Evolutionary conservation across 2,113 vertebrate genomes (phyloP).

Genomic region (Sapajus apella): DNA sequence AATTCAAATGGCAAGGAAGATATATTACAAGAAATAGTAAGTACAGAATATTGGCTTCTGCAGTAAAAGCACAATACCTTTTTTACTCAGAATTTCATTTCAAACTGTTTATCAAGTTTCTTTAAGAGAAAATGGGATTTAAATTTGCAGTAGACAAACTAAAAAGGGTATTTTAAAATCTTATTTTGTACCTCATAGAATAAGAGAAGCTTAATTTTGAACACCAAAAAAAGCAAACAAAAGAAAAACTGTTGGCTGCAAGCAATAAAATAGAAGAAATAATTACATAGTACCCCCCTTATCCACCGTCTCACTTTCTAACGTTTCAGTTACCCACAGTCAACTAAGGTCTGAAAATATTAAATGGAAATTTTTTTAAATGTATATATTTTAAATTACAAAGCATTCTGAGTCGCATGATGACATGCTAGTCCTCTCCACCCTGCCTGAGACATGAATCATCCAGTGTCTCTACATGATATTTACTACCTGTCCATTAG

Average conservation of each 20-base stretch:
- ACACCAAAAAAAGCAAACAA: neutral
- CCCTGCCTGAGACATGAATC: neutral
- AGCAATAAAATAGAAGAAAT: slow-evolving; percentile 64
- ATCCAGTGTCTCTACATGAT: neutral
- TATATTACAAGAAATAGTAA: neutral
- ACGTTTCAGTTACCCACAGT: neutral
- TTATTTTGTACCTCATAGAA: slow-evolving; percentile 63
- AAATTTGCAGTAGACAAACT: slow-evolving; percentile 51
- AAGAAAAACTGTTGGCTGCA: slow-evolving; percentile 67
- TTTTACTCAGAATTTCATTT: neutral
- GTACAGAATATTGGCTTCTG: slow-evolving; percentile 37
- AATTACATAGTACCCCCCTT: neutral
- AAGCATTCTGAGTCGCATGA: neutral
- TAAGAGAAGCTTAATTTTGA: slow-evolving; percentile 67
- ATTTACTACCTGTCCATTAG: neutral
- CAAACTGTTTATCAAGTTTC: neutral
- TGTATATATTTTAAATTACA: neutral
- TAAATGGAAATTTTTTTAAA: neutral
- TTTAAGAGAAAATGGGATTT: slow-evolving; percentile 48
- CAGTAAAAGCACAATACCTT: slow-evolving; percentile 9
- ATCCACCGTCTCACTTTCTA: neutral
- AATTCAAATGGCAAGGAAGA: slow-evolving; percentile 69
- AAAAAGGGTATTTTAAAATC: slow-evolving; percentile 53
- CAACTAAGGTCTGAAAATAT: neutral
- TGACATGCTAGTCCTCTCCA: neutral